phyloP scores from a whole-genome alignment of 2,797 vertebrate genomes.

The Setipinna tenuifilis region DNA sequence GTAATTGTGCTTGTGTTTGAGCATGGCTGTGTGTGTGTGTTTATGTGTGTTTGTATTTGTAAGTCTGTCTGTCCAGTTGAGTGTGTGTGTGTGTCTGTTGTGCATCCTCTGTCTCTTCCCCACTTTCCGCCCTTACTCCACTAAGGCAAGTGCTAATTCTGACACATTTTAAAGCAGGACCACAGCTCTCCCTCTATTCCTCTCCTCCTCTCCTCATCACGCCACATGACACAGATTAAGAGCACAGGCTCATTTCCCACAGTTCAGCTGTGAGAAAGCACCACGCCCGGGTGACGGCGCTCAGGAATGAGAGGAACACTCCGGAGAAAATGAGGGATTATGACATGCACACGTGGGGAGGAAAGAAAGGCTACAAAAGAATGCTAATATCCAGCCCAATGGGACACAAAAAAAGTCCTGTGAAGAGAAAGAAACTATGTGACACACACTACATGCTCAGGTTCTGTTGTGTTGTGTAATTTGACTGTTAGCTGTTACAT shows the following conservation, averaged over 20 bases:
- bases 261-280: not conserved
- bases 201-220: not conserved
- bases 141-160: constrained; percentile 32
- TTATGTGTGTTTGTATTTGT: not conserved
- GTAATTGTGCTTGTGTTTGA: too few species aligned
- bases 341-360: not conserved
- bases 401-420: not conserved
- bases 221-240: constrained; percentile 51
- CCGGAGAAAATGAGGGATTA: not conserved
- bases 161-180: constrained; percentile 42
- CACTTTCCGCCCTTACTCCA: too few species aligned
- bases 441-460: not conserved
- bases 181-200: not conserved
- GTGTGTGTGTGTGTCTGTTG: not conserved
- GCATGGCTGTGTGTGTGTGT: not conserved
- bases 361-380: not conserved
- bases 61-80: not conserved
- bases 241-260: not conserved
- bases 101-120: not conserved
- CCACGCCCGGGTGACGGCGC: not conserved
- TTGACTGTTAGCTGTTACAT: not conserved
- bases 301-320: not conserved
- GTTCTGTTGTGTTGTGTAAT: not conserved
- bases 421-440: not conserved
- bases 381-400: not conserved